These are phyloP conservation scores for Prunella strophiata DNA, from an alignment of 2,797 vertebrate genomes.

Conservation along the genomic window DNA sequence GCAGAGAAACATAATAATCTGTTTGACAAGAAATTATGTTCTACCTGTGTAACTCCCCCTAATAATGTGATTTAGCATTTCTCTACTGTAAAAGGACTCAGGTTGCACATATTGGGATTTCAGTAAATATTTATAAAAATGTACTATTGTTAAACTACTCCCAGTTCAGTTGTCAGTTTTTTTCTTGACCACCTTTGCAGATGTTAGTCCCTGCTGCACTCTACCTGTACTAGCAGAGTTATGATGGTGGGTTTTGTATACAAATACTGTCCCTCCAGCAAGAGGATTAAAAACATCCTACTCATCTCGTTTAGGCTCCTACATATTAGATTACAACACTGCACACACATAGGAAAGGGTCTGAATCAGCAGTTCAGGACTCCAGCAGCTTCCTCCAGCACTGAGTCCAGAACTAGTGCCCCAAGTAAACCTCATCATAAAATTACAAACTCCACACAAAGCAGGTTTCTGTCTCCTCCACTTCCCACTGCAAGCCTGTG, in stretches of 20 bases:
- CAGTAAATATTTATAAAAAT: not conserved
- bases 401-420: not conserved
- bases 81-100: not conserved
- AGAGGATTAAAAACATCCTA: not conserved
- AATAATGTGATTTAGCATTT: not conserved
- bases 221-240: not conserved
- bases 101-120: not conserved
- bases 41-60: not conserved
- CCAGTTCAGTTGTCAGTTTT: not conserved
- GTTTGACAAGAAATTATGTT: not conserved
- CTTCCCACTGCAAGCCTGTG: not conserved
- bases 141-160: not conserved
- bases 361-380: conserved; percentile 41
- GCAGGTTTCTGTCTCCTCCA: not conserved
- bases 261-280: not conserved
- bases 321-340: not conserved
- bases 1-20: not conserved
- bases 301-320: conserved; percentile 20
- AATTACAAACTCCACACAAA: not conserved
- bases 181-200: not conserved
- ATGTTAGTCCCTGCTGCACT: not conserved
- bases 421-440: not conserved
- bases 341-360: not conserved
- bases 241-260: not conserved
- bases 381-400: not conserved